Evolutionary conservation across 1,140 invertebrate species (phyloP).

Genomic region (Scylla paramamosain): DNA sequence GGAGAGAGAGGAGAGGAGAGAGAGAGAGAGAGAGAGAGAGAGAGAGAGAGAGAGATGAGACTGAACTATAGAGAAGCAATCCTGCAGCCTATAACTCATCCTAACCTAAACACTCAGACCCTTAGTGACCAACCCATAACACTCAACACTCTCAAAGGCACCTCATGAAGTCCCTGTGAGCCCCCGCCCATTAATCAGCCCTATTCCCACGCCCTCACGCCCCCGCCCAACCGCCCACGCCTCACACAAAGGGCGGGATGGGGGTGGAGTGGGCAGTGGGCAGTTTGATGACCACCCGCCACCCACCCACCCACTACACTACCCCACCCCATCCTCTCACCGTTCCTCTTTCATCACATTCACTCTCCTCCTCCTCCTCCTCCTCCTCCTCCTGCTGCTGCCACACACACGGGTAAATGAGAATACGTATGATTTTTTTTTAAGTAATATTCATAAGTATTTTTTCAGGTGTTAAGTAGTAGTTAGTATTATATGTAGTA

Average conservation of each 20-base stretch:
- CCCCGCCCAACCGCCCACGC: constrained; percentile 55
- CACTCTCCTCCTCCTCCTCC: background rate
- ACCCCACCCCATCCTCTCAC: background rate
- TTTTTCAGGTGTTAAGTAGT: background rate
- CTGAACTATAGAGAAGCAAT: too few relatives aligned
- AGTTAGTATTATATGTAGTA: background rate
- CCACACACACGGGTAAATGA: too few relatives aligned
- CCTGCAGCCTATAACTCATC: too few relatives aligned
- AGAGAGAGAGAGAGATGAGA: background rate
- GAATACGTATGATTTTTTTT: too few relatives aligned
- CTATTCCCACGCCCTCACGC: constrained; percentile 51
- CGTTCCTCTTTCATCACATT: too few relatives aligned
- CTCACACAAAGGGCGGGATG: background rate
- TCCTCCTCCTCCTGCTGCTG: background rate
- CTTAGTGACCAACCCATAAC: too few relatives aligned
- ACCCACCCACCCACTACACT: background rate
- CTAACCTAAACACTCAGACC: too few relatives aligned
- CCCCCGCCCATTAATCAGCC: constrained; percentile 43
- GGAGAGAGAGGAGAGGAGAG: background rate
- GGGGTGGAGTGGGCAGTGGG: background rate
- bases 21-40: constrained; percentile 12
- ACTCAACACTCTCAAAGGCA: background rate
- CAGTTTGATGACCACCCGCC: background rate
- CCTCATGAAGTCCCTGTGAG: background rate
- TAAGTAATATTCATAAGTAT: too few relatives aligned